These are phyloP conservation scores for Choreutis nemorana DNA, from an alignment of 2,888 invertebrate species.

Conservation along the genomic window DNA sequence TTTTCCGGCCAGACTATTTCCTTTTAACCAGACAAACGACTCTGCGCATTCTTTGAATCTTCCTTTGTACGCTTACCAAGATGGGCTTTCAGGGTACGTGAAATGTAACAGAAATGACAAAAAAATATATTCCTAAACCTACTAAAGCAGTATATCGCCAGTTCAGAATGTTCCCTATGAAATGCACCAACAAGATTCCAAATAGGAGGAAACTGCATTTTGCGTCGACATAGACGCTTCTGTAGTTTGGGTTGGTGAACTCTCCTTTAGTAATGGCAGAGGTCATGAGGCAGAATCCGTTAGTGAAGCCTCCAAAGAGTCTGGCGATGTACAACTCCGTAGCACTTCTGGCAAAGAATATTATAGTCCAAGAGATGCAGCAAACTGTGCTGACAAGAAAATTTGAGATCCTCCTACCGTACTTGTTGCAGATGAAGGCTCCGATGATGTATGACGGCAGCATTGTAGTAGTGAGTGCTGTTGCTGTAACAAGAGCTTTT, in stretches of 20 bases:
- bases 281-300: conserved; percentile 34
- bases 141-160: conserved; percentile 48
- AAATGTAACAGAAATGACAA: conserved; percentile 22
- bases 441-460: too few relatives aligned
- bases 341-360: too few relatives aligned
- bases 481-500: too few relatives aligned
- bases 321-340: conserved; percentile 2
- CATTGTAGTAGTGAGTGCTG: too few relatives aligned
- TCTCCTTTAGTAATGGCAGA: conserved; percentile 40
- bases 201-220: conserved; percentile 50
- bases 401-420: too few relatives aligned
- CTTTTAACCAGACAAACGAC: conserved; percentile 50
- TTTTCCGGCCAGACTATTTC: conserved; percentile 21
- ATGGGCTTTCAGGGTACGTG: conserved; percentile 54
- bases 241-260: conserved; percentile 40
- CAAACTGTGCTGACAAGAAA: too few relatives aligned
- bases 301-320: conserved; percentile 20
- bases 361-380: too few relatives aligned
- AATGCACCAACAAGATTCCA: conserved; percentile 59
- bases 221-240: conserved; percentile 54
- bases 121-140: conserved; percentile 27
- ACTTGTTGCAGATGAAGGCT: too few relatives aligned
- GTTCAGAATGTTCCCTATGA: conserved; percentile 50
- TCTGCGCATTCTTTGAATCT: conserved; percentile 39
- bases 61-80: conserved; percentile 57